Evolutionary conservation across 35 echinoderm and acorn worm species (phyloP).

Genomic region (Lytechinus pictus): DNA sequence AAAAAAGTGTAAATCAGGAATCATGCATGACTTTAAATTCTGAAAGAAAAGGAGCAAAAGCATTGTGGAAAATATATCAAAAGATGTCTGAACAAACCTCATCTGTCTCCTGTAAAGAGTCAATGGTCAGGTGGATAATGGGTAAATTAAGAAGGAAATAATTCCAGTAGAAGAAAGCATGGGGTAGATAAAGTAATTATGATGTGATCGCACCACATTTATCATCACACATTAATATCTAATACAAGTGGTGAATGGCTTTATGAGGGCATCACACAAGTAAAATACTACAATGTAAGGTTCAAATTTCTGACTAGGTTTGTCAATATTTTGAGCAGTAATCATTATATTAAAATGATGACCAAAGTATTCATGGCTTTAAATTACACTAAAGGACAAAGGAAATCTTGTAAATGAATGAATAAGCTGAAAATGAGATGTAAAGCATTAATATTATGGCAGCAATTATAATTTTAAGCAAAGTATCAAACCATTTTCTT

Average conservation of each 20-base stretch:
- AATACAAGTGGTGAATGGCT: not conserved
- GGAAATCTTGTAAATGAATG: too few species aligned
- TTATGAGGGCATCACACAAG: too few species aligned
- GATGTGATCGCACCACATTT: not conserved
- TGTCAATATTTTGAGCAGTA: too few species aligned
- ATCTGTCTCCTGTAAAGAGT: constrained; percentile 7
- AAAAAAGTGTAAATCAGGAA: not conserved
- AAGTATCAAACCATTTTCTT: too few species aligned
- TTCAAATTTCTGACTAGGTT: too few species aligned
- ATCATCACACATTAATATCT: not conserved
- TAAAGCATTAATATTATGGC: too few species aligned
- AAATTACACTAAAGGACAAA: too few species aligned
- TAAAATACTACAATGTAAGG: too few species aligned
- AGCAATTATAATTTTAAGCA: too few species aligned
- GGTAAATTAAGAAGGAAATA: not conserved
- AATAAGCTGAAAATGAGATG: too few species aligned
- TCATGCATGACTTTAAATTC: not conserved
- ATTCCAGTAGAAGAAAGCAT: not conserved
- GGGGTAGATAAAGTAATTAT: not conserved
- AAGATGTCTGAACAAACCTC: not conserved
- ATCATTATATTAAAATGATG: too few species aligned
- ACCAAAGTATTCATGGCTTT: too few species aligned
- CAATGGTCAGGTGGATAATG: constrained; percentile 32
- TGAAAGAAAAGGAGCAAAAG: not conserved
- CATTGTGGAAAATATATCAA: not conserved